phyloP scores from a whole-genome alignment of 2,797 vertebrate genomes.

The Sciurus vulgaris region DNA sequence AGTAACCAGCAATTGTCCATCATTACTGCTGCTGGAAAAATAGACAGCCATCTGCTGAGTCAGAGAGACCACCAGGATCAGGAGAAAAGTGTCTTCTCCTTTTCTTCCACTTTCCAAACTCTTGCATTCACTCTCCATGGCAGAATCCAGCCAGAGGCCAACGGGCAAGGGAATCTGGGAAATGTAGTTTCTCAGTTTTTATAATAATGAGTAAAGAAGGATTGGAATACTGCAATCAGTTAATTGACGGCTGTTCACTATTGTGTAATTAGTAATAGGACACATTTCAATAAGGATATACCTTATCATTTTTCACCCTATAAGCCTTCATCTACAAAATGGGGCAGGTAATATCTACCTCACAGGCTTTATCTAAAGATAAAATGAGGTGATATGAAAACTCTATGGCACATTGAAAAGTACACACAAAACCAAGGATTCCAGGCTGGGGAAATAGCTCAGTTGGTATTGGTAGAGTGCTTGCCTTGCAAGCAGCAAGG shows the following conservation, averaged over 20 bases:
- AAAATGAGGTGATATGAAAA: background rate
- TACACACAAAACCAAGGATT: background rate
- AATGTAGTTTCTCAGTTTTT: slow-evolving; percentile 26
- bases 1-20: slow-evolving; percentile 21
- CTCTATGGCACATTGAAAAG: background rate
- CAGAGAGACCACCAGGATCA: slow-evolving; percentile 21
- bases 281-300: slow-evolving; percentile 18
- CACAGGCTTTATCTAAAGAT: background rate
- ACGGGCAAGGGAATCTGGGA: background rate
- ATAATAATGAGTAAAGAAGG: slow-evolving; percentile 35
- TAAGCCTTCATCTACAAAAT: slow-evolving; percentile 46
- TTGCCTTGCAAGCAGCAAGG: too few relatives aligned
- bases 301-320: slow-evolving; percentile 14
- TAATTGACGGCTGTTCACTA: background rate
- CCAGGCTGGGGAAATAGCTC: too few relatives aligned
- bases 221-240: background rate
- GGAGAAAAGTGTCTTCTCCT: slow-evolving; percentile 34
- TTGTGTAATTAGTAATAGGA: slow-evolving; percentile 25
- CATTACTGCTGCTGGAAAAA: slow-evolving; percentile 50
- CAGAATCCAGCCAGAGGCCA: slow-evolving; percentile 43
- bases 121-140: background rate
- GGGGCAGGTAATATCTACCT: background rate
- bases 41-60: slow-evolving; percentile 49
- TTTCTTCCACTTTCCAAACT: slow-evolving; percentile 47
- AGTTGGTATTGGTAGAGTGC: too few relatives aligned